Evolutionary conservation across 2,888 invertebrate species (phyloP), one percentile per base, ranked within the genome.

Genomic region (Ennomos quercinarius): DNA sequence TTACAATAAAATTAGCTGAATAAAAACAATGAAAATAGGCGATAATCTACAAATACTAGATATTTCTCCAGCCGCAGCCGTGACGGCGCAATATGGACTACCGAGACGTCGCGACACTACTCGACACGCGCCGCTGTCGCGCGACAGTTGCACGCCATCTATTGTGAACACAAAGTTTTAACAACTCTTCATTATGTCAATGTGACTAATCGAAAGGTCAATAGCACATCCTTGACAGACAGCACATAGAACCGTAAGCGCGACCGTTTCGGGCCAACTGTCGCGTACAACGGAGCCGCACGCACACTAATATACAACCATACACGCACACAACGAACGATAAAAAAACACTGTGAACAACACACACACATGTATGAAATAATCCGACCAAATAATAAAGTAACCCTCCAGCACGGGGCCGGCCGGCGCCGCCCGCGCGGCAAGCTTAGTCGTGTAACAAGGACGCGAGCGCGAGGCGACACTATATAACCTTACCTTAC

Each of bases 331-430:
- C 54, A 59, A 59, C 64, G 60, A 64, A 66, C 73, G 68, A 70
- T 69, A 72, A 72, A 71, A n/a, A 72, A 73, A 67, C 72, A 70
- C 66, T 64, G 72, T 73, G 72, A 77, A 77, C 74, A 66, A 78
- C 76, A 80, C 73, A 17, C 73, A 17, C 17, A 68, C 77, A 73
- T 71, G 73, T 76, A 76, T 75, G 69, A 76, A 75, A 66, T 70
- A 70, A 66, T 60, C 64, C 68, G 66, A 76, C 73, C 73, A 67
- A 73, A 73, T 67, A 70, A 73, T 66, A 69, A 60, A 46, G 37
- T 62, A 34, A 47, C 10, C 47, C 41, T 6, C 10, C 47, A 10
- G 56, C 45, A 37, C 42, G 55, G 53, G 56, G 52, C 55, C 35
- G n/a, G 64, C 17, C 36, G 55, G 55, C 64, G 44, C 51, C 37